Evolutionary conservation across 2,888 invertebrate species (phyloP).

Genomic region (Cephus pygmeus): DNA sequence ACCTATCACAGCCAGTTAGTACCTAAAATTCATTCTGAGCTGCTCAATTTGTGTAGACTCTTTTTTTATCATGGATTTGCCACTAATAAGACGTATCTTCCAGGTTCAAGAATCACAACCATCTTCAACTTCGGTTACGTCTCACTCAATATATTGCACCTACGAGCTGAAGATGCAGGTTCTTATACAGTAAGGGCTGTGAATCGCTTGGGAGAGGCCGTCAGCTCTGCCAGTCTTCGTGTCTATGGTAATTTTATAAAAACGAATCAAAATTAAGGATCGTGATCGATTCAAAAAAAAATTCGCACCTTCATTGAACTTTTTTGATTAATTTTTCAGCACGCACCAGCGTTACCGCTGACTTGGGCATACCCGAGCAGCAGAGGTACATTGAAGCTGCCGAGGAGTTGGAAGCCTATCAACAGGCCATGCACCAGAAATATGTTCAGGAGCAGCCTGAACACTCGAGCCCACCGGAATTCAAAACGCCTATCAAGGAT

Average conservation of each 20-base stretch:
- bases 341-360: slow-evolving; percentile 85
- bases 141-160: slow-evolving; percentile 97
- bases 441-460: slow-evolving; percentile 85
- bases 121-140: slow-evolving; percentile 99
- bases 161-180: slow-evolving; percentile 98
- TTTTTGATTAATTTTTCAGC: slow-evolving; percentile 54
- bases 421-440: slow-evolving; percentile 82
- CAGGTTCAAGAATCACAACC: slow-evolving; percentile 90
- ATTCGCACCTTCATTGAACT: not conserved
- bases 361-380: slow-evolving; percentile 90
- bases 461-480: slow-evolving; percentile 83
- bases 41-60: not conserved
- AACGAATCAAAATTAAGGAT: not conserved
- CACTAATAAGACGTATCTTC: slow-evolving; percentile 3
- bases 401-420: slow-evolving; percentile 90
- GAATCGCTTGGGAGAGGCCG: slow-evolving; percentile 90
- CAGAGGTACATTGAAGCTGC: slow-evolving; percentile 92
- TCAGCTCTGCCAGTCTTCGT: slow-evolving; percentile 82
- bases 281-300: not conserved
- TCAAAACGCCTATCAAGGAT: slow-evolving; percentile 90
- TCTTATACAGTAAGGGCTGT: slow-evolving; percentile 92
- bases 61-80: not conserved
- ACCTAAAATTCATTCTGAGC: not conserved
- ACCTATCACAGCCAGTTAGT: slow-evolving; percentile 90
- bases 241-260: slow-evolving; percentile 70